phyloP scores from a whole-genome alignment of 1,140 invertebrate genomes.

The Antheraea pernyi region DNA sequence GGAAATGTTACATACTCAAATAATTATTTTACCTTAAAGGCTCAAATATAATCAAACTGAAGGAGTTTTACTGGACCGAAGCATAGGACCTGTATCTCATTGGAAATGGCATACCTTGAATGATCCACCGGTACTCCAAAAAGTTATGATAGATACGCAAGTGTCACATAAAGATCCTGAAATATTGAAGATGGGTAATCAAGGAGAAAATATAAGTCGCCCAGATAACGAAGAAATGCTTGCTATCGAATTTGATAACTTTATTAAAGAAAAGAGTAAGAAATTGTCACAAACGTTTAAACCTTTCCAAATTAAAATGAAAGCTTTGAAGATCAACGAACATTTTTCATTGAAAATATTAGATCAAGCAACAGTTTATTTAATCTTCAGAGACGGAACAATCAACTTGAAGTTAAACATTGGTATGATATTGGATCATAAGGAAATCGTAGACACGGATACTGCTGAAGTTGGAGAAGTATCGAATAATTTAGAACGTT shows the following conservation, averaged over 20 bases:
- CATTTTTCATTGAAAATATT: slow-evolving; percentile 65
- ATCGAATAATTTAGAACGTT: slow-evolving; percentile 53
- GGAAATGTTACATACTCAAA: neutral
- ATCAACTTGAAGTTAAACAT: slow-evolving; percentile 65
- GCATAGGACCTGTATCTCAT: slow-evolving; percentile 60
- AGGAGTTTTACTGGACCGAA: slow-evolving; percentile 63
- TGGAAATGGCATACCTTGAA: slow-evolving; percentile 75
- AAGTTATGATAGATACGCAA: slow-evolving; percentile 71
- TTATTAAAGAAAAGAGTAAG: slow-evolving; percentile 67
- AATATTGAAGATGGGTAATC: slow-evolving; percentile 52
- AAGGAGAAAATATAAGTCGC: slow-evolving; percentile 36
- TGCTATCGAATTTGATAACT: slow-evolving; percentile 69
- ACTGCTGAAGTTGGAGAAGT: slow-evolving; percentile 63
- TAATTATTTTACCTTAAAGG: slow-evolving; percentile 31
- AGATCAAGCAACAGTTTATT: slow-evolving; percentile 65
- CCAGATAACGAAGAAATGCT: slow-evolving; percentile 68
- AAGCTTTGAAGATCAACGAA: slow-evolving; percentile 71
- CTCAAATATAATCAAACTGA: slow-evolving; percentile 73
- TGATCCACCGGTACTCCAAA: slow-evolving; percentile 66
- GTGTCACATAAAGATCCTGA: slow-evolving; percentile 63
- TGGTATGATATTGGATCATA: slow-evolving; percentile 66
- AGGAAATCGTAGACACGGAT: slow-evolving; percentile 69
- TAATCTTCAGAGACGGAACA: slow-evolving; percentile 60
- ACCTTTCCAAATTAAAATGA: slow-evolving; percentile 71
- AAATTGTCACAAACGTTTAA: slow-evolving; percentile 63